Conservation (phyloP, 35 echinoderm and acorn worm genomes). For the Diadema setosum region DNA sequence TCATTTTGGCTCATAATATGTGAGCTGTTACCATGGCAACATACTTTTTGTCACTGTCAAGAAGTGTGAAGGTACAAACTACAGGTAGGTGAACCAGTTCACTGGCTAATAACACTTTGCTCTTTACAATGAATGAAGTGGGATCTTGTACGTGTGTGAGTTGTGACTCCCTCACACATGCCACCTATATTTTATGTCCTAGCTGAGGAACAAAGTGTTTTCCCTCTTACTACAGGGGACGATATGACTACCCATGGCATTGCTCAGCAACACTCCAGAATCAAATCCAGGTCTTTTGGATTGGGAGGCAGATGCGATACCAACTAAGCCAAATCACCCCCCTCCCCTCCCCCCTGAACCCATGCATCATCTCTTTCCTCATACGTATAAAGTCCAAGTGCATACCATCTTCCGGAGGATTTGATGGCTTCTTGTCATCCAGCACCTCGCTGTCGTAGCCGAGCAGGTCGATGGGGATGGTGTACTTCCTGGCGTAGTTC, state of each 20-base stretch:
- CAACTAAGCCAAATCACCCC: too few relatives aligned
- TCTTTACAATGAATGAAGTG: neutral
- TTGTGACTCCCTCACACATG: neutral
- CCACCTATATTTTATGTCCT: neutral
- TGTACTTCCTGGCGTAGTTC: constrained; percentile 98
- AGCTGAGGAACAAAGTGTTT: neutral
- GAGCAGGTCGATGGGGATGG: constrained; percentile 94
- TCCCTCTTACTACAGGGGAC: neutral
- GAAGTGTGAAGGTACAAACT: too few relatives aligned
- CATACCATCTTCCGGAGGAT: constrained; percentile 92
- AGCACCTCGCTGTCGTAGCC: constrained; percentile 95
- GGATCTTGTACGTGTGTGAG: too few relatives aligned
- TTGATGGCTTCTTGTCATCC: constrained; percentile 94
- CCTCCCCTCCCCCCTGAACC: neutral
- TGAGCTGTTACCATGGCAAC: too few relatives aligned
- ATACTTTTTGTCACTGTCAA: too few relatives aligned
- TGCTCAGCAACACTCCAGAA: neutral
- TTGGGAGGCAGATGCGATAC: too few relatives aligned
- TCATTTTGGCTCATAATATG: too few relatives aligned
- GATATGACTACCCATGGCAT: too few relatives aligned
- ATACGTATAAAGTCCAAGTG: neutral
- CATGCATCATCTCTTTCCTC: neutral
- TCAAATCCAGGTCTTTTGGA: neutral
- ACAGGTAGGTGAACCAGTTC: too few relatives aligned
- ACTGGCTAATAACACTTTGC: too few relatives aligned